Base-by-base conservation (phyloP, 2,797 vertebrate genomes). In the Cossypha dichroa region DNA sequence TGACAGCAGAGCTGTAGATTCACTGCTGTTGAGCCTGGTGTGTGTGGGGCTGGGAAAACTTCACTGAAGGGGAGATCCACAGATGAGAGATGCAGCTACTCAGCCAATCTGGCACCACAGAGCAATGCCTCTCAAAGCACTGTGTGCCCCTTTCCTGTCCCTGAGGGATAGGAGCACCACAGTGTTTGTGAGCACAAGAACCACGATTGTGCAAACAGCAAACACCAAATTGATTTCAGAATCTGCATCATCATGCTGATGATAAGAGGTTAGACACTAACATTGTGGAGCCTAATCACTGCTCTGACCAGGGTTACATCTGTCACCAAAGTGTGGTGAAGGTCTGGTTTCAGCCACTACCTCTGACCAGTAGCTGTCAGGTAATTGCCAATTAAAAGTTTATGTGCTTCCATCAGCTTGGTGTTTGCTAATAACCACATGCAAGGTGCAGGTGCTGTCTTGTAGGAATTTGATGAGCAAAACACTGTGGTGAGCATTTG, bases 401-500 rank as follows among this genome's bases (percentile, higher is more conserved):
- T 40, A 22, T 26, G 28, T 43, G 45, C 49, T 56, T 92, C 70
- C 36, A 33, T 78, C 52, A 77, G 63, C 26, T 74, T 52, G 13
- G 45, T 73, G 72, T 58, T 96, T 85, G 62, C 43, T 80, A 77
- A 51, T 60, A 86, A 58, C 38, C 31, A 60, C 55, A 28, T 3
- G 3, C 46, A 68, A 40, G 1, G 9, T 87, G 28, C 6, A 2
- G 41, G 48, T 48, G 51, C 60, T 83, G 43, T 73, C 55, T 22
- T 78, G 68, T 40, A 84, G 46, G 85, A 90, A 93, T 78, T n/a
- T 58, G 86, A 54, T 78, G 70, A 94, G 52, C 41, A 70, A 78
- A 92, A 81, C 43, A 4, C 48, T 33, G 45, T 52, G 52, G 55
- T 66, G 45, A 77, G 38, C 45, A n/a, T 77, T 83, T 93, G 36